Base-by-base conservation (phyloP, 2,888 invertebrate species). In the Macaria notata region DNA sequence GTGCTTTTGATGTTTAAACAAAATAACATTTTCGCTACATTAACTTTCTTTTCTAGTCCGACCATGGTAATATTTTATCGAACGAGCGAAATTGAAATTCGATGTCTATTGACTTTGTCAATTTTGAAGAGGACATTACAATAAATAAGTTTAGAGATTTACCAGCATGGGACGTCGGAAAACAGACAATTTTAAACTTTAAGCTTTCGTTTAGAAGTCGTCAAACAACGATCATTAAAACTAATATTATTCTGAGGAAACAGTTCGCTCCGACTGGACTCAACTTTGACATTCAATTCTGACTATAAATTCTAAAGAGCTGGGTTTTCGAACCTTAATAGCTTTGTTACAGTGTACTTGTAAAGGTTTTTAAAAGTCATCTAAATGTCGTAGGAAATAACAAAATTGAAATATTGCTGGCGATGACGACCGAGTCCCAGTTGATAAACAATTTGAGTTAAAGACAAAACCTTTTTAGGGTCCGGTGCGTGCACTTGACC, bases 161-260 rank as follows among this genome's bases (percentile, higher is more conserved):
- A 59, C 41, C 54, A 55, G 51, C 59, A 45, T 48, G 44, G 54
- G 54, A 59, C 36, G 51, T 59, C 48, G 56, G 58, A 56, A 60
- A 59, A 56, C 45, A 59, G 56, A 60, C 55, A 56, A 56, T 63
- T 59, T 38, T 43, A 53, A 63, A 63, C 57, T 62, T 61, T 60
- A 45, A 59, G 62, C 54, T 53, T 59, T 59, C 48, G 56, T 56
- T 61, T 46, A 63, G 61, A 61, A 61, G 63, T 63, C 58, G 65
- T 62, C 65, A 63, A 63, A 63, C 61, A 65, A 60, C 63, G 60
- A 65, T 65, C 63, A 65, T 65, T 65, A 65, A 65, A 65, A 65
- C 65, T 65, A 63, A 63, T 63, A 62, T 63, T 63, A 65, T 65
- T 61, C 63, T 56, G 48, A 46, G 49, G 49, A 63, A 63, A 65